These are phyloP conservation scores for Parasteatoda lunata DNA, from an alignment of 2,888 invertebrate species.

Conservation along the genomic window DNA sequence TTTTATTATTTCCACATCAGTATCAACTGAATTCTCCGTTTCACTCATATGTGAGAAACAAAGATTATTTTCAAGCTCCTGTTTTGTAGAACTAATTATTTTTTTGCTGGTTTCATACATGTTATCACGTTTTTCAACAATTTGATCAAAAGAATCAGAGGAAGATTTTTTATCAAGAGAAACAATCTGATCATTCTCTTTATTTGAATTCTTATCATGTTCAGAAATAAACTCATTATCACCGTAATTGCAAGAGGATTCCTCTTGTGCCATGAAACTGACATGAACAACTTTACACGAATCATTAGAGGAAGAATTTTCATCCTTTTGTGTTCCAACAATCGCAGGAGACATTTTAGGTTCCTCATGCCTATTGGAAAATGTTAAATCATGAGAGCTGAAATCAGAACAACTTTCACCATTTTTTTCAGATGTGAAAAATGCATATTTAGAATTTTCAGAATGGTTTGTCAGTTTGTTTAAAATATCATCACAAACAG, in stretches of 20 bases:
- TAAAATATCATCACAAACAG: background rate
- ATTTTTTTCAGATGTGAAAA: background rate
- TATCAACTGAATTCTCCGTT: no score
- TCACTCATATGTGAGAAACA: no score
- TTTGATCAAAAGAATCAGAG: no score
- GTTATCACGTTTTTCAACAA: no score
- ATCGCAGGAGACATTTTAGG: no score
- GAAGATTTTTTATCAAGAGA: background rate
- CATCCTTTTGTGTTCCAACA: background rate
- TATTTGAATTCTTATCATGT: background rate
- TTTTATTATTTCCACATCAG: no score
- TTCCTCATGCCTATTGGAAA: no score
- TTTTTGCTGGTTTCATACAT: no score
- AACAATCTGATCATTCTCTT: background rate
- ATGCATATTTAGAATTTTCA: background rate
- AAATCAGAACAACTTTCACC: background rate
- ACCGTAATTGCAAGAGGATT: background rate
- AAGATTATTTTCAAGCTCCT: no score
- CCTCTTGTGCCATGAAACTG: background rate
- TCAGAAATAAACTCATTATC: background rate
- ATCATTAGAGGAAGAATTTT: constrained; percentile 36
- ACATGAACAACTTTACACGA: constrained; percentile 39
- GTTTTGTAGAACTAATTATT: no score
- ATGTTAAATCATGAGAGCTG: no score
- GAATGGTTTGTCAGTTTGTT: background rate